Base-by-base conservation (phyloP, 2,888 invertebrate genomes). In the Kuschelorhynchus macadamiae region DNA sequence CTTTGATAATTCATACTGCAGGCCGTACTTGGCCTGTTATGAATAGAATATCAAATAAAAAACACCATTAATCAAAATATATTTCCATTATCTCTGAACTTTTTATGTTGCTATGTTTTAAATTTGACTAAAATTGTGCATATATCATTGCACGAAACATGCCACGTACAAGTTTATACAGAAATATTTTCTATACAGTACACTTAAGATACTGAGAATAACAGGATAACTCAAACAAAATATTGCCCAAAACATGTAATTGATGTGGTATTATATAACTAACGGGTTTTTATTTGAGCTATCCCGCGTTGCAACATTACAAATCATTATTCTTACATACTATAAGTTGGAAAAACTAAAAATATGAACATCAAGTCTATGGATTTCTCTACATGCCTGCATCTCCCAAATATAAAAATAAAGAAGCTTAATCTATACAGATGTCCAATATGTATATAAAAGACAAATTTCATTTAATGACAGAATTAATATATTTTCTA, bases 391-490 rank as follows among this genome's bases (percentile, higher is more conserved):
- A 30, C 71, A 82, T 84, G 83, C 83, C 83, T 83, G 83, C 83
- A 84, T 81, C 79, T 80, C 83, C 83, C 81, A 82, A 82, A 80
- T 74, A 72, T 71, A 74, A 75, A 76, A 77, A 74, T 71, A 59
- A 64, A 42, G 21, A 30, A 21, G 11, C 11, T 12, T 50, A 30
- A 32, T 21, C 5, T 50, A 21, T 52, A 50, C 61, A 52, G 32
- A 14, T 47, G 59, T 49, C 14, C 20, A 30, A 44, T 32, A 25
- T 25, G 7, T 25, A 25, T 25, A 25, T 25, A n/a, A n/a, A n/a
- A n/a, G n/a, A n/a, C n/a, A n/a, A n/a, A n/a, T n/a, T n/a, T n/a
- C n/a, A n/a, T n/a, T n/a, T n/a, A n/a, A n/a, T n/a, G n/a, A n/a
- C n/a, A n/a, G n/a, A n/a, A n/a, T n/a, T n/a, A n/a, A n/a, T n/a